Base-by-base conservation (phyloP, 2,888 invertebrate species). In the Hyalella azteca region DNA sequence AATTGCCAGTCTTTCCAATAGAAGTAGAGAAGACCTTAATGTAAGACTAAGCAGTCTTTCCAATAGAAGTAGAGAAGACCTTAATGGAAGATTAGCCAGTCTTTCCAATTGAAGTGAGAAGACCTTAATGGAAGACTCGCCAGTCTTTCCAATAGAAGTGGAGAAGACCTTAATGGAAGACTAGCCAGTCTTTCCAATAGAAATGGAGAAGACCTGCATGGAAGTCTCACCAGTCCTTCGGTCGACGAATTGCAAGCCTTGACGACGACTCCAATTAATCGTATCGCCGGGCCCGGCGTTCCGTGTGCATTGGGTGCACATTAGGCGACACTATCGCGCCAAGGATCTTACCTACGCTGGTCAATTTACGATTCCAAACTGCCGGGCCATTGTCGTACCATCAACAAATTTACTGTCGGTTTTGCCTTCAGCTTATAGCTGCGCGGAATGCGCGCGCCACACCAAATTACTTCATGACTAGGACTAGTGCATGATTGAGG, bases 261-360 rank as follows among this genome's bases (percentile, higher is more conserved):
- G 66, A 36, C 32, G 66, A 66, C 66, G 32, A 66, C 36, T 32
- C 36, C 32, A 66, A 66, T 66, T 66, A 66, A 66, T 66, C 66
- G 36, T 36, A 22, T 36, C 13, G 36, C 66, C 19, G 19, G 19
- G 66, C 36, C 66, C 66, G 32, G 66, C 32, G 66, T 66, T 66
- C 13, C 39, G 66, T 29, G 66, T 66, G 66, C 66, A 66, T 66
- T 66, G 66, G 66, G 66, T 66, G 66, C 66, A 29, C 66, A 66
- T 66, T 66, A 66, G 66, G 36, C 22, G 66, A 66, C 66, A 66
- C 66, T 66, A 66, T 66, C 66, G 36, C 32, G 66, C 66, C 66
- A 36, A 66, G 36, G 36, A 66, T 66, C 66, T 66, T 66, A 66
- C 66, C 66, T 66, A 66, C 66, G 66, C 66, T 36, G 29, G 54